Evolutionary conservation across 2,797 vertebrate genomes (phyloP).

Genomic region (Agapornis canus): DNA sequence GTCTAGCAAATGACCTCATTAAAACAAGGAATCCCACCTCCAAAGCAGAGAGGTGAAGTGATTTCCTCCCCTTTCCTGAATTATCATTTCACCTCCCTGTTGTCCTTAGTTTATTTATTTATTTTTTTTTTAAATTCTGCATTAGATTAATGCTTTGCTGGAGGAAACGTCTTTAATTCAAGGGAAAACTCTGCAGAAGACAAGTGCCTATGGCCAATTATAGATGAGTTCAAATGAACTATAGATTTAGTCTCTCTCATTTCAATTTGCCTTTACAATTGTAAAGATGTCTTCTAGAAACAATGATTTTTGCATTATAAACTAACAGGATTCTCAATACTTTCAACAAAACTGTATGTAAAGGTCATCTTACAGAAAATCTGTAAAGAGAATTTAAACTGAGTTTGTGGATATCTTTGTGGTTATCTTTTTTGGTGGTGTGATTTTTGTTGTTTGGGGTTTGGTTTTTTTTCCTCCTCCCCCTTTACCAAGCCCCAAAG

Average conservation of each 20-base stretch:
- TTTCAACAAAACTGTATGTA: constrained; percentile 2
- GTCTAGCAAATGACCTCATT: constrained; percentile 35
- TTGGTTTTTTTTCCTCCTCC: not conserved
- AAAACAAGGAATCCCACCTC: constrained; percentile 13
- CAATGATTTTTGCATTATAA: not conserved
- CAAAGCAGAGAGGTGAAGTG: not conserved
- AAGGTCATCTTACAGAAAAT: not conserved
- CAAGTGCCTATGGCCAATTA: not conserved
- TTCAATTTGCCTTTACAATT: constrained; percentile 14
- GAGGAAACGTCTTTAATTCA: not conserved
- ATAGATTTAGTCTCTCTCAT: not conserved
- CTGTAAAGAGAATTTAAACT: not conserved
- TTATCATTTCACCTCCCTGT: constrained; percentile 17
- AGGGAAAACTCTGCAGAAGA: not conserved
- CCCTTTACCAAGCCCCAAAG: not conserved
- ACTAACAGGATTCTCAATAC: not conserved
- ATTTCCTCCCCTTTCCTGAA: not conserved
- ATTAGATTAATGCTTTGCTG: not conserved
- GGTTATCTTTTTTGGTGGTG: not conserved
- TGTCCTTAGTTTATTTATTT: not conserved
- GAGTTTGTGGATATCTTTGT: not conserved
- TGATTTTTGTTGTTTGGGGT: not conserved
- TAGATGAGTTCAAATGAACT: not conserved
- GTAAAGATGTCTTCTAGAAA: constrained; percentile 4
- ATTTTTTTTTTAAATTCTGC: not conserved